Conservation (phyloP, 2,888 invertebrate genomes). For the Platycnemis pennipes region DNA sequence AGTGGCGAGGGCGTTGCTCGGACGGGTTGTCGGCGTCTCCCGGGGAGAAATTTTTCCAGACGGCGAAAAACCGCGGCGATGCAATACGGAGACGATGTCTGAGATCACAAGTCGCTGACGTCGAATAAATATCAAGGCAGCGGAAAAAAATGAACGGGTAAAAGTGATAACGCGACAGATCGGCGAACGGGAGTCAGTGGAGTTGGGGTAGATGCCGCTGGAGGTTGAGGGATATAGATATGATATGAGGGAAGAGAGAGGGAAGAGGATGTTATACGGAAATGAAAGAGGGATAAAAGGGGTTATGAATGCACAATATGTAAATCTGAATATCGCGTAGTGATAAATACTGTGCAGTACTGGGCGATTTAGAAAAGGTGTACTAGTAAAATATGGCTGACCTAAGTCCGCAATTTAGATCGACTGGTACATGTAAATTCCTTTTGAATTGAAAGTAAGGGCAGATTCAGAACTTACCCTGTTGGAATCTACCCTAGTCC, state of each 20-base stretch:
- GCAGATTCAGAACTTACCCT: too few relatives aligned
- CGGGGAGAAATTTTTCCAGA: neutral
- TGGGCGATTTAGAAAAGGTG: too few relatives aligned
- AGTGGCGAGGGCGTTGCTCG: neutral
- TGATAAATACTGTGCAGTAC: neutral
- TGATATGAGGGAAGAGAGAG: neutral
- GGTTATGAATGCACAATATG: neutral
- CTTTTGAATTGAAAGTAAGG: too few relatives aligned
- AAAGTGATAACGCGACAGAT: neutral
- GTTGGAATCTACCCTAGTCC: too few relatives aligned
- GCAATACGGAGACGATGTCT: slow-evolving; percentile 19
- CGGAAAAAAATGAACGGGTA: neutral
- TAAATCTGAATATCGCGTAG: neutral
- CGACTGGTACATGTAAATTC: too few relatives aligned
- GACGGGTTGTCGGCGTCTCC: neutral
- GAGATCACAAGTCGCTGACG: slow-evolving; percentile 39
- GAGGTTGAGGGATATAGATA: neutral
- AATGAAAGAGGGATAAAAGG: neutral
- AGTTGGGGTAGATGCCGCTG: neutral
- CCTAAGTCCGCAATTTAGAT: too few relatives aligned
- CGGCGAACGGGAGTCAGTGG: neutral
- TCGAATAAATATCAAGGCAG: neutral
- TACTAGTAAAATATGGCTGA: too few relatives aligned
- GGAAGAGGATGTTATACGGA: neutral
- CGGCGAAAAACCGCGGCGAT: neutral